Percentiles rank a stretch among this genome's conserved stretches.
phyloP scores from a whole-genome alignment of 1,140 invertebrate genomes.

The Mizuhopecten yessoensis region DNA sequence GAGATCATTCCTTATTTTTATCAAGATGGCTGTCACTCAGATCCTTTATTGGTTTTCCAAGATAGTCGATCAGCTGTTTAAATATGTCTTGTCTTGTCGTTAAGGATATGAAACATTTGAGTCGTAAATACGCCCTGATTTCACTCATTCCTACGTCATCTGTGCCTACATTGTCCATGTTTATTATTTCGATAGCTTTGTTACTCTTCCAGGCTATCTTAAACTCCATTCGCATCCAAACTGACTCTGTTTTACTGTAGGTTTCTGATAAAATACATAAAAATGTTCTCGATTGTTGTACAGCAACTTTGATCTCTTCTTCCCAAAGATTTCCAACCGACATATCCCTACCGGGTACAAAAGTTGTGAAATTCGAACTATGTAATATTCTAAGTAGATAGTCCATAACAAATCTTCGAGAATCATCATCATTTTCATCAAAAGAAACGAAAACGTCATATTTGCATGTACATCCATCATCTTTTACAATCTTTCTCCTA shows the following conservation, averaged over 20 bases:
- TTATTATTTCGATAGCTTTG: background rate
- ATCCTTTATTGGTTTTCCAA: no score
- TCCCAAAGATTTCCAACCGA: background rate
- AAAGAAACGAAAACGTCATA: background rate
- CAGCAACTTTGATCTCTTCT: background rate
- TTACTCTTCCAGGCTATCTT: background rate
- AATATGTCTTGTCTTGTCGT: background rate
- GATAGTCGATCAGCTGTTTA: background rate
- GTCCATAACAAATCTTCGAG: conserved; percentile 1
- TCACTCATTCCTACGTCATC: background rate
- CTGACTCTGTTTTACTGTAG: background rate
- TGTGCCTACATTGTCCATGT: background rate
- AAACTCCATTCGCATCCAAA: background rate
- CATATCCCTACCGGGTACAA: background rate
- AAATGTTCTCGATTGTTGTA: background rate
- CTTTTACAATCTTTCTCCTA: background rate
- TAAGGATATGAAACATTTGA: background rate
- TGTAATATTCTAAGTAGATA: background rate
- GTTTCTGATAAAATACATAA: background rate
- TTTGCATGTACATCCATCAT: background rate
- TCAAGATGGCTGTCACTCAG: no score
- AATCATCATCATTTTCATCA: background rate
- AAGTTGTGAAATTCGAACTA: background rate
- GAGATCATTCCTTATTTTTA: no score
- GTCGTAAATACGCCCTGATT: background rate